Evolutionary conservation across 2,888 invertebrate genomes (phyloP).

Genomic region (Habrosyne pyritoides): DNA sequence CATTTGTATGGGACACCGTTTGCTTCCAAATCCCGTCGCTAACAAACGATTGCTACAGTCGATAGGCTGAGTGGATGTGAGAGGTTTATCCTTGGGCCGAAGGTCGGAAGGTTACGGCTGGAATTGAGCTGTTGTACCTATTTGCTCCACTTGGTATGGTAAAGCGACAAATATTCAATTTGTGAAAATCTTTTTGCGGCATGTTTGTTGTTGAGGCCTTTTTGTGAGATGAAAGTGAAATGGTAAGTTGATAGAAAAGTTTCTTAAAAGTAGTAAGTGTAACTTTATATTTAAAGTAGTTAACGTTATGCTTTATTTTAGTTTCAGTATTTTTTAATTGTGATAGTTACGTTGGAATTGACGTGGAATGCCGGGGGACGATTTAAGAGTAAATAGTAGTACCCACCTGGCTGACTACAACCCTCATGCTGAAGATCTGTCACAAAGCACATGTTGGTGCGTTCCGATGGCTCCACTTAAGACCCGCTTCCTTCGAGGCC

Average conservation of each 20-base stretch:
- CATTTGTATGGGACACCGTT: slow-evolving; percentile 51
- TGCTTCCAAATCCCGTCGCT: slow-evolving; percentile 29
- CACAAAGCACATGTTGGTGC: too few relatives aligned
- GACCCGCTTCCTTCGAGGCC: too few relatives aligned
- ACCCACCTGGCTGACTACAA: too few relatives aligned
- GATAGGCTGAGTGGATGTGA: slow-evolving; percentile 34
- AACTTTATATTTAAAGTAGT: too few relatives aligned
- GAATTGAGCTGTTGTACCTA: slow-evolving; percentile 9
- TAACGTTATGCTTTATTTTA: too few relatives aligned
- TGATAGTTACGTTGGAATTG: too few relatives aligned
- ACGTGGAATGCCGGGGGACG: too few relatives aligned
- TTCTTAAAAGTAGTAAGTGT: too few relatives aligned
- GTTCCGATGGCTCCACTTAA: too few relatives aligned
- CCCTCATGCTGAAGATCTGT: too few relatives aligned
- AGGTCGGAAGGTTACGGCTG: neutral
- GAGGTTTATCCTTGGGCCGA: slow-evolving; percentile 20
- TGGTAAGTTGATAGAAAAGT: neutral
- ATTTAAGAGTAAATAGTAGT: too few relatives aligned
- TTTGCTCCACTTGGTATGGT: slow-evolving; percentile 23
- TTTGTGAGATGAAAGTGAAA: neutral
- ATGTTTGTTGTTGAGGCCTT: neutral
- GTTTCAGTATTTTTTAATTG: too few relatives aligned
- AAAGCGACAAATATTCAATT: slow-evolving; percentile 25
- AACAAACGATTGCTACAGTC: slow-evolving; percentile 38
- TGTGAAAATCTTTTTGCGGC: neutral